phyloP scores from a whole-genome alignment of 2,113 vertebrate genomes.

The Clarias magur region DNA sequence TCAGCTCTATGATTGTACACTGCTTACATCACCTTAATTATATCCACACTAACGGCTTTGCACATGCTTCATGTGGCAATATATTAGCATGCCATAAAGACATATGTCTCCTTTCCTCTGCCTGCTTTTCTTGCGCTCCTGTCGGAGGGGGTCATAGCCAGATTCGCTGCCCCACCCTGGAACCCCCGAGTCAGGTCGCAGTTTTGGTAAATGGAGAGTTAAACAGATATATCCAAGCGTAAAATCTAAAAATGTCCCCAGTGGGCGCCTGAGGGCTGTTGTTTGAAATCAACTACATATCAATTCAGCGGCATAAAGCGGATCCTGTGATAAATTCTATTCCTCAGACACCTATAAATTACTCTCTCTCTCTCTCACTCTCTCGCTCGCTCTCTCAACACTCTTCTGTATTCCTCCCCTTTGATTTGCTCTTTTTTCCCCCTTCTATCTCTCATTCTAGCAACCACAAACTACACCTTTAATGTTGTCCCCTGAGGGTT shows the following conservation, averaged over 20 bases:
- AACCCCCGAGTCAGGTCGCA: constrained; percentile 86
- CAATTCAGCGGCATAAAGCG: constrained; percentile 88
- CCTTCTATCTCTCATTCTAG: constrained; percentile 23
- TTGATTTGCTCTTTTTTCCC: constrained; percentile 7
- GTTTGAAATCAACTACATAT: constrained; percentile 99
- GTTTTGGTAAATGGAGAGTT: constrained; percentile 98
- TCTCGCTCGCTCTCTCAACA: constrained; percentile 14
- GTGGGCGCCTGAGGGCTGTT: constrained; percentile 88
- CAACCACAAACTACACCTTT: constrained; percentile 80
- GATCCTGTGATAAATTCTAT: constrained; percentile 91
- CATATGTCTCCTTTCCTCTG: constrained; percentile 52
- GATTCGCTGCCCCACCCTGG: constrained; percentile 56
- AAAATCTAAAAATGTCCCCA: constrained; percentile 99
- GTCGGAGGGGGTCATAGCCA: constrained; percentile 53
- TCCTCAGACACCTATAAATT: constrained; percentile 91
- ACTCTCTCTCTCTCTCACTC: constrained; percentile 68
- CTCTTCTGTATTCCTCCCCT: constrained; percentile 3
- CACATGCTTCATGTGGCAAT: constrained; percentile 33
- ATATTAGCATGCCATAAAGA: constrained; percentile 60
- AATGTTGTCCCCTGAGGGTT: constrained; percentile 86
- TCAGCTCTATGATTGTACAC: constrained; percentile 45
- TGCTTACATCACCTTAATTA: constrained; percentile 50
- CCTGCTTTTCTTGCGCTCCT: constrained; percentile 60
- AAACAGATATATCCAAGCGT: constrained; percentile 99
- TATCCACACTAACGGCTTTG: constrained; percentile 35